Base-by-base conservation (phyloP, 2,888 invertebrate species). In the Terebella lapidaria region DNA sequence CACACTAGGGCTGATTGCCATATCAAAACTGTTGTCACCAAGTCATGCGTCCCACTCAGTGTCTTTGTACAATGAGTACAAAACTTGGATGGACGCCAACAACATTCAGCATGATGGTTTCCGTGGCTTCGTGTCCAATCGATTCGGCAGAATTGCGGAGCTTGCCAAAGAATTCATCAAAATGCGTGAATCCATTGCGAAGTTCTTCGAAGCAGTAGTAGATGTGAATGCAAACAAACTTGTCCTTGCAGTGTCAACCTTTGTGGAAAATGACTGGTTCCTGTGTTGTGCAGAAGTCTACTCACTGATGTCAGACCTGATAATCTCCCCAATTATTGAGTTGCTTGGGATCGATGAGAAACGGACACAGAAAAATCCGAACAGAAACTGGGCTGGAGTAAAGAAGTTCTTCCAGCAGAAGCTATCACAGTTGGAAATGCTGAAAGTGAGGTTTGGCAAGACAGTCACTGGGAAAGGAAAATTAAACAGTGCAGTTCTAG, bases 41-140 rank as follows among this genome's bases (percentile, higher is more conserved):
- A 53, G 54, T 10, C 54, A 53, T 53, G 54, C 54, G 4, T 15
- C 4, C 5, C 25, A 53, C 20, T 53, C 54, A 15, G 54, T 53
- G 25, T 53, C 54, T 18, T 26, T 53, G 27, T 53, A 53, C 54
- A 53, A 53, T 26, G 54, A 53, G 10, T 53, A 25, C 27, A 27
- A 26, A 15, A 15, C 54, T 26, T 53, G 54, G 54, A 53, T 53
- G 54, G 54, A 24, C 10, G 20, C 20, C 15, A 53, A 53, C 20
- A 20, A 26, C 4, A 18, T 53, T 15, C 10, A 15, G 27, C 20
- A 20, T 26, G 4, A 22, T 15, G 54, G 54, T 10, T 35, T 35
- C 35, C 10, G 35, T 15, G 35, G 35, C 18, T 35, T 35, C 18
- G 10, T 15, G 35, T 10, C 35, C 10, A 35, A 35, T 18, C 35